Evolutionary conservation across 2,888 invertebrate genomes (phyloP).

Genomic region (Pollenia griseotomentosa): DNA sequence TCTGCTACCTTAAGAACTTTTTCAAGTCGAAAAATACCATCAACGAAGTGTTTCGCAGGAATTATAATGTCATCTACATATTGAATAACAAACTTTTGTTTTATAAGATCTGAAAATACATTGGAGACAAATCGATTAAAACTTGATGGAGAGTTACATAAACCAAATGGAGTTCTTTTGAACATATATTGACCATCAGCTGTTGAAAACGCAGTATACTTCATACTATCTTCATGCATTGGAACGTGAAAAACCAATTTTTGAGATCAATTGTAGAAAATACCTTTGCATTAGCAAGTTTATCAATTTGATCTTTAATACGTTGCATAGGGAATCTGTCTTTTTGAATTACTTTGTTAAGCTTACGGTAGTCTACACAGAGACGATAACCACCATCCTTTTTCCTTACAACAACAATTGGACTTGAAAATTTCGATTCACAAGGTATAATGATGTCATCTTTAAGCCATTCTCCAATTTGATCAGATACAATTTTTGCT

Average conservation of each 20-base stretch:
- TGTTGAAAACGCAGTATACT: no score
- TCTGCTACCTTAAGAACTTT: not conserved
- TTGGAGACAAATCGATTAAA: slow-evolving; percentile 13
- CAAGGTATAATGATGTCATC: no score
- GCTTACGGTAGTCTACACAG: slow-evolving; percentile 72
- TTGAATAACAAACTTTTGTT: slow-evolving; percentile 7
- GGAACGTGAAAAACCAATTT: no score
- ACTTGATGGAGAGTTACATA: slow-evolving; percentile 12
- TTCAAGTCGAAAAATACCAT: slow-evolving; percentile 5
- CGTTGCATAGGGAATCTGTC: slow-evolving; percentile 55
- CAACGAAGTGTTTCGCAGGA: not conserved
- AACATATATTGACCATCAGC: slow-evolving; percentile 15
- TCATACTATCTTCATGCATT: no score
- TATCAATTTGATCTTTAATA: slow-evolving; percentile 12
- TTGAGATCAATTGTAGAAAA: not conserved
- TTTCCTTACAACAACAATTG: not conserved
- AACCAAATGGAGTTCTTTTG: slow-evolving; percentile 15
- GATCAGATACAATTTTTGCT: no score
- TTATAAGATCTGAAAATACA: not conserved
- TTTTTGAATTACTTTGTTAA: slow-evolving; percentile 67
- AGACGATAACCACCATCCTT: slow-evolving; percentile 72
- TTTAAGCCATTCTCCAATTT: no score
- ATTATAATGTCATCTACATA: slow-evolving; percentile 21
- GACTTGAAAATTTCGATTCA: slow-evolving; percentile 57
- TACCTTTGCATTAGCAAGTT: slow-evolving; percentile 1